Conservation (phyloP, 2,888 invertebrate genomes). For the Euzophera pinguis region DNA sequence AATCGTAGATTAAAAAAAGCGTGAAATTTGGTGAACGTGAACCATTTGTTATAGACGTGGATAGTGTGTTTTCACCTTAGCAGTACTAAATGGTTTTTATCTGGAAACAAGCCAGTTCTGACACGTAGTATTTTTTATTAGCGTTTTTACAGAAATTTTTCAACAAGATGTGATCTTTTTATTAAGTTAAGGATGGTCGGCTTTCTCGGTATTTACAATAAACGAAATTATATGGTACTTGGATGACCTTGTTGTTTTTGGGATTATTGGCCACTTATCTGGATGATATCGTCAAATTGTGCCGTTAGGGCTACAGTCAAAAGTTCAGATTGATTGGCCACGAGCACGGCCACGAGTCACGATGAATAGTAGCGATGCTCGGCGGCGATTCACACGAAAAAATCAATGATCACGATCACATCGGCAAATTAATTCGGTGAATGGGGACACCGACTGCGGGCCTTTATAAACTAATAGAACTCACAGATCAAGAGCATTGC, state of each 20-base stretch:
- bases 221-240: neutral
- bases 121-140: conserved; percentile 7
- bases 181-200: neutral
- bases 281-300: conserved; percentile 10
- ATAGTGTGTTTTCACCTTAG: conserved; percentile 31
- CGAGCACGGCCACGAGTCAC: conserved; percentile 35
- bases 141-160: neutral
- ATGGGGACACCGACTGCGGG: conserved; percentile 15
- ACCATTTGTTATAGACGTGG: conserved; percentile 24
- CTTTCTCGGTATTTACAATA: neutral
- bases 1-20: conserved; percentile 27
- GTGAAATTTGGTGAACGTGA: conserved; percentile 27
- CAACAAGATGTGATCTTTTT: neutral
- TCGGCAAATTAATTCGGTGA: conserved; percentile 21
- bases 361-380: conserved; percentile 37
- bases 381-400: conserved; percentile 37
- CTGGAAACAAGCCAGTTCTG: conserved; percentile 24
- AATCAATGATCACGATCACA: conserved; percentile 44
- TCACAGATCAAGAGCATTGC: neutral
- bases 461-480: conserved; percentile 11
- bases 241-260: neutral
- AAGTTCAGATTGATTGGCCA: conserved; percentile 45
- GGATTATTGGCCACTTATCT: neutral
- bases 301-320: conserved; percentile 27
- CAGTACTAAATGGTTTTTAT: neutral